phyloP scores from a whole-genome alignment of 2,797 vertebrate species.

The Scolopax bukidnonensis region DNA sequence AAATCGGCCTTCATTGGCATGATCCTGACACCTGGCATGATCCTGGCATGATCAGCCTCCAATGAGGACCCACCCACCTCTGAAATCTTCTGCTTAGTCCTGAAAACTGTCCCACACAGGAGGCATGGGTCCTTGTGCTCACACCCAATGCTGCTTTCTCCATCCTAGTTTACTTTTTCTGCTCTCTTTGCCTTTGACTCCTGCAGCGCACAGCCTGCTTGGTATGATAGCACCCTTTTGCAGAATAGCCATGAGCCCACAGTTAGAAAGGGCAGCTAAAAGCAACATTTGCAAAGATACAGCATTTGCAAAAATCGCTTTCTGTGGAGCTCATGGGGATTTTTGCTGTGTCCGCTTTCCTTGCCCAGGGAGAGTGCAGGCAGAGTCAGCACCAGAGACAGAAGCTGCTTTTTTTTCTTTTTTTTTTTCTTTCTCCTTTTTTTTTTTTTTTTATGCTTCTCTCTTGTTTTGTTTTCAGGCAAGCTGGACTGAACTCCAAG shows the following conservation, averaged over 20 bases:
- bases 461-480: neutral
- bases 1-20: neutral
- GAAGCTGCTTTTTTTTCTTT: neutral
- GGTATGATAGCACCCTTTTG: neutral
- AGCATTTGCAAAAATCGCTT: neutral
- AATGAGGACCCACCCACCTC: neutral
- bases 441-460: neutral
- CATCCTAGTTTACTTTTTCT: neutral
- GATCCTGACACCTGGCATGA: neutral
- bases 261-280: neutral
- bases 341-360: neutral
- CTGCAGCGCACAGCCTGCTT: neutral
- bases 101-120: neutral
- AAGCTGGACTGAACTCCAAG: neutral
- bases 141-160: neutral
- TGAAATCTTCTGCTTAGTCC: neutral
- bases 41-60: neutral
- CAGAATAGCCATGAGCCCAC: neutral
- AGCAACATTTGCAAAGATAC: neutral
- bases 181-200: neutral
- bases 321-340: neutral
- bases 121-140: fast-evolving
- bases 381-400: slow-evolving; percentile 61
- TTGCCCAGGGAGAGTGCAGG: neutral
- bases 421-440: too few relatives aligned